phyloP scores from a whole-genome alignment of 2,888 invertebrate species.

The Tetrapedia diversipes region DNA sequence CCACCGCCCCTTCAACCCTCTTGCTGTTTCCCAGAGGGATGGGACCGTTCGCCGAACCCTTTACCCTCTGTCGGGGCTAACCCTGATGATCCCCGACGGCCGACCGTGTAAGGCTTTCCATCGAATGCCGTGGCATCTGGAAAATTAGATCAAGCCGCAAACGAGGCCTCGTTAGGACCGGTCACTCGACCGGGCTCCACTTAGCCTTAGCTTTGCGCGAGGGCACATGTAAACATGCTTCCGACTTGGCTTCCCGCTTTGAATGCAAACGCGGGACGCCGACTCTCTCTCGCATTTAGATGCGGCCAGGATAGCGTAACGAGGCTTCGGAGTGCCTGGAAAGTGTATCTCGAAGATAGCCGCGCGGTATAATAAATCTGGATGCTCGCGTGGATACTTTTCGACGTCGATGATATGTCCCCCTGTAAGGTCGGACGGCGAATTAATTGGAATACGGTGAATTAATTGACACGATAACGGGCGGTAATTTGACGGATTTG shows the following conservation, averaged over 20 bases:
- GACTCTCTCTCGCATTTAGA: conserved; percentile 25
- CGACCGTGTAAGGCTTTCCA: conserved; percentile 27
- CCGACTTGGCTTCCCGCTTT: conserved; percentile 39
- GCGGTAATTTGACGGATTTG: conserved; percentile 31
- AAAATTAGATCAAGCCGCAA: conserved; percentile 53
- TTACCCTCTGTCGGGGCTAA: conserved; percentile 7
- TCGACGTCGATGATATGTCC: conserved; percentile 13
- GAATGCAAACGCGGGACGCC: conserved; percentile 37
- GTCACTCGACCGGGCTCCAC: conserved; percentile 49
- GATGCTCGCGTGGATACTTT: neutral
- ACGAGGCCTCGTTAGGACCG: conserved; percentile 58
- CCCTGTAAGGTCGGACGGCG: neutral
- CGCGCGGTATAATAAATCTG: conserved; percentile 3
- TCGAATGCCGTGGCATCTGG: conserved; percentile 35
- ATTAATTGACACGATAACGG: conserved; percentile 24
- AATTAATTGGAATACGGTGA: neutral
- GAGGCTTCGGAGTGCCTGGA: conserved; percentile 19
- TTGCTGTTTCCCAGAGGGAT: neutral
- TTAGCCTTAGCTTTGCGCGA: conserved; percentile 28
- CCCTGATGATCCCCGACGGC: conserved; percentile 15
- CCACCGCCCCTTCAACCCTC: too few species aligned
- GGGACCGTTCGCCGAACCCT: conserved; percentile 13
- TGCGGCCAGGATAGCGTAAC: conserved; percentile 30
- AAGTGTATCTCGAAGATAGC: neutral
- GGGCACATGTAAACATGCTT: conserved; percentile 39